Percentiles rank a stretch among this genome's conserved stretches.
Evolutionary conservation across 2,888 invertebrate genomes (phyloP).

Genomic region (Margaritifera margaritifera): DNA sequence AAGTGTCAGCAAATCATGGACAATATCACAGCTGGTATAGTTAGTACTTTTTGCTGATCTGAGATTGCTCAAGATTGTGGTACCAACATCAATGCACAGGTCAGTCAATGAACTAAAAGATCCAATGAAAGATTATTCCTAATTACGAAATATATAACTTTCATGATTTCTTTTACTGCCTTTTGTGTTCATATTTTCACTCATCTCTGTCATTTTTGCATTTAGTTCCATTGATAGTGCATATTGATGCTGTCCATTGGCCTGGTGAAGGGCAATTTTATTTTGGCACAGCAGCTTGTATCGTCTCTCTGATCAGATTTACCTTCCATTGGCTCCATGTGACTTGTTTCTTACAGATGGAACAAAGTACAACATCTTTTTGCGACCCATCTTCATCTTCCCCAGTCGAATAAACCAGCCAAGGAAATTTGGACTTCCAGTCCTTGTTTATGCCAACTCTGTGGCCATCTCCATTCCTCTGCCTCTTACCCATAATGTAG

Average conservation of each 20-base stretch:
- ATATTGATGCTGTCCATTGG: slow-evolving; percentile 13
- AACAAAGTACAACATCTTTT: slow-evolving; percentile 14
- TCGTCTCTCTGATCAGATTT: slow-evolving; percentile 11
- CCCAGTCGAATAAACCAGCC: slow-evolving; percentile 4
- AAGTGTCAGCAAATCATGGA: slow-evolving; percentile 13
- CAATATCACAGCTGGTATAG: slow-evolving; percentile 24
- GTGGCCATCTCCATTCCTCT: slow-evolving; percentile 1
- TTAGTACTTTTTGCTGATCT: slow-evolving; percentile 15
- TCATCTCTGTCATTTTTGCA: too few species aligned
- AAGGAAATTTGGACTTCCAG: slow-evolving; percentile 8
- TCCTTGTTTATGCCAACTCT: too few species aligned
- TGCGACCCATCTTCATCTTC: not conserved
- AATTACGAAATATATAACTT: slow-evolving; percentile 20
- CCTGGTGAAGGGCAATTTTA: slow-evolving; percentile 16
- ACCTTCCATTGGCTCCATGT: slow-evolving; percentile 3
- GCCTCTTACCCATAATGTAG: too few species aligned
- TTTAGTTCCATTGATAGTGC: too few species aligned
- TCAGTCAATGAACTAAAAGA: too few species aligned
- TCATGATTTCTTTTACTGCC: slow-evolving; percentile 13
- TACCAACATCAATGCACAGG: slow-evolving; percentile 20
- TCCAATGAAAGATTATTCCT: too few species aligned
- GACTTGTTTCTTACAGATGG: slow-evolving; percentile 7
- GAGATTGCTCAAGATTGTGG: slow-evolving; percentile 12
- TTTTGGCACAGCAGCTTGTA: slow-evolving; percentile 12
- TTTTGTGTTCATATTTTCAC: too few species aligned